A percentile compares a stretch with the other conserved stretches of the same genome.
Evolutionary conservation across 2,888 invertebrate genomes (phyloP).

Genomic region (Drosophila nigritarsus): DNA sequence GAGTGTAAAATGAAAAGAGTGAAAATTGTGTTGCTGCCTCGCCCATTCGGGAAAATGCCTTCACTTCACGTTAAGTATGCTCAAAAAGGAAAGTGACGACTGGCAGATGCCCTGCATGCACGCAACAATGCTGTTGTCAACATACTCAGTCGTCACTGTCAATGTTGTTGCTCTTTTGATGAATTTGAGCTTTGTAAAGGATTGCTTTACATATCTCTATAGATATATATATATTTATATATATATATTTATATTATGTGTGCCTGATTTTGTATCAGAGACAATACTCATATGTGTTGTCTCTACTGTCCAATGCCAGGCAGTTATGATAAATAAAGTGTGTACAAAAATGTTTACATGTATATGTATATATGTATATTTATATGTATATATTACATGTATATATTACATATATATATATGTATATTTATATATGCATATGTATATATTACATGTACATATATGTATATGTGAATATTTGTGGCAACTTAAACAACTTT

Average conservation of each 20-base stretch:
- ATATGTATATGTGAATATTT: too few species aligned
- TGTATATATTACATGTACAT: too few species aligned
- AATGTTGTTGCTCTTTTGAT: neutral
- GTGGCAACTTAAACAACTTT: too few species aligned
- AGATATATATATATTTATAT: neutral
- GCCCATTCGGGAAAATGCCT: slow-evolving; percentile 23
- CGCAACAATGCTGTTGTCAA: neutral
- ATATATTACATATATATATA: too few species aligned
- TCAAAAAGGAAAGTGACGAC: neutral
- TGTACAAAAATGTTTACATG: too few species aligned
- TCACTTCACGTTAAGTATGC: neutral
- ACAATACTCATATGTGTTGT: neutral
- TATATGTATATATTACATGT: too few species aligned
- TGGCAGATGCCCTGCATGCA: neutral
- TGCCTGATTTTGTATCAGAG: neutral
- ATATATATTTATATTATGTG: neutral
- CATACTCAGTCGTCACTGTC: neutral
- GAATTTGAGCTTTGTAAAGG: neutral
- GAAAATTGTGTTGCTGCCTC: slow-evolving; percentile 50
- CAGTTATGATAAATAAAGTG: too few species aligned
- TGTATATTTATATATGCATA: too few species aligned
- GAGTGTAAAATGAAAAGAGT: slow-evolving; percentile 45
- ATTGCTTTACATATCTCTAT: neutral
- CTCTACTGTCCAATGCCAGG: too few species aligned
- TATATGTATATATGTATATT: too few species aligned